phyloP scores from a whole-genome alignment of 2,888 invertebrate genomes.

The Aplocera efformata region DNA sequence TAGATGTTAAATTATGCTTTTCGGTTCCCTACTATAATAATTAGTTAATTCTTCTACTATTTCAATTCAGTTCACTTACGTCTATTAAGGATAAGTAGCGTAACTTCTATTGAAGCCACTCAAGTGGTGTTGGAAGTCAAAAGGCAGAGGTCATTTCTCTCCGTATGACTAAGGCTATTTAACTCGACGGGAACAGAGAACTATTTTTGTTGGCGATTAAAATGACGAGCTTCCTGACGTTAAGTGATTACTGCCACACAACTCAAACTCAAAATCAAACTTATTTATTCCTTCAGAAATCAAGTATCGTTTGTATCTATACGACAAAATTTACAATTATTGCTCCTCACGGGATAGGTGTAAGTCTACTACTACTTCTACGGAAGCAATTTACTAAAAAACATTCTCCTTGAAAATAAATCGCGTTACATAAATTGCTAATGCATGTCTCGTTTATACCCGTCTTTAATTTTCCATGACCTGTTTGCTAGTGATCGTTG shows the following conservation, averaged over 20 bases:
- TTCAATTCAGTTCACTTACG: constrained; percentile 27
- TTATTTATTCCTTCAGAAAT: too few relatives aligned
- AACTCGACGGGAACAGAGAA: constrained; percentile 7
- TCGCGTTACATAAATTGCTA: constrained; percentile 28
- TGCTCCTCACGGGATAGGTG: too few relatives aligned
- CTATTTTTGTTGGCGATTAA: too few relatives aligned
- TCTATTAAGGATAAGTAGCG: constrained; percentile 42
- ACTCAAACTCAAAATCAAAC: too few relatives aligned
- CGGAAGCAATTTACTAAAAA: background rate
- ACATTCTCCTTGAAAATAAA: background rate
- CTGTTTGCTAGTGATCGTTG: constrained; percentile 42
- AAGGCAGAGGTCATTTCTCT: constrained; percentile 44
- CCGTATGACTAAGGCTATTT: constrained; percentile 17
- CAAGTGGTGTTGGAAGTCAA: constrained; percentile 46
- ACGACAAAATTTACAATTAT: too few relatives aligned
- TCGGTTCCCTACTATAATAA: background rate
- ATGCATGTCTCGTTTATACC: constrained; percentile 32
- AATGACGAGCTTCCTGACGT: too few relatives aligned
- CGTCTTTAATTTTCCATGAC: constrained; percentile 41
- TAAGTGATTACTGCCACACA: too few relatives aligned
- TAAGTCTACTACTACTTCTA: too few relatives aligned
- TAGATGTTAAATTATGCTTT: too few relatives aligned
- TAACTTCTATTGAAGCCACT: constrained; percentile 43
- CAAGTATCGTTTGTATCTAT: too few relatives aligned
- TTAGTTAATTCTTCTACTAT: constrained; percentile 19